phyloP scores from a whole-genome alignment of 2,888 invertebrate genomes.

The Rhaphigaster nebulosa region DNA sequence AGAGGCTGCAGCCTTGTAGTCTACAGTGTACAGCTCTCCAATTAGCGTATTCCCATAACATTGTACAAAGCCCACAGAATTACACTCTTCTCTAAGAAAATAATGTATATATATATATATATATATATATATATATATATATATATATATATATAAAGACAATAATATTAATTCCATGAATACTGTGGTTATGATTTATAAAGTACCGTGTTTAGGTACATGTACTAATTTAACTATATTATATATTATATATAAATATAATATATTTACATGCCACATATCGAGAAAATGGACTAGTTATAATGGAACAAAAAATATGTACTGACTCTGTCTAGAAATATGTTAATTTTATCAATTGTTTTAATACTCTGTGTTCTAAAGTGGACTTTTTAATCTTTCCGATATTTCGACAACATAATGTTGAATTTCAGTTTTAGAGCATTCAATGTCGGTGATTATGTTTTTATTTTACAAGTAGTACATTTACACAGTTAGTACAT shows the following conservation, averaged over 20 bases:
- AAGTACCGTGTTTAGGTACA: slow-evolving; percentile 61
- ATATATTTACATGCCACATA: slow-evolving; percentile 56
- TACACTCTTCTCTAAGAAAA: slow-evolving; percentile 62
- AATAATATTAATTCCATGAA: slow-evolving; percentile 63
- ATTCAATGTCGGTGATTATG: slow-evolving; percentile 57
- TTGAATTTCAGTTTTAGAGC: slow-evolving; percentile 61
- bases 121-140: slow-evolving; percentile 62
- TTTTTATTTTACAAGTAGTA: slow-evolving; percentile 60
- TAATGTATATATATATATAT: no score
- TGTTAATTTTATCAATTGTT: slow-evolving; percentile 58
- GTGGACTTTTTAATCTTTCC: slow-evolving; percentile 59
- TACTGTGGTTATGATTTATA: slow-evolving; percentile 61
- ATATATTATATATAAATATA: slow-evolving; percentile 54
- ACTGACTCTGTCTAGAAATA: slow-evolving; percentile 55
- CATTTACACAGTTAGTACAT: slow-evolving; percentile 62
- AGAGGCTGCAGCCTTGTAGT: slow-evolving; percentile 56
- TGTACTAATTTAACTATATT: slow-evolving; percentile 63
- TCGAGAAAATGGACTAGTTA: slow-evolving; percentile 55
- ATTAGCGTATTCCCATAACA: slow-evolving; percentile 54
- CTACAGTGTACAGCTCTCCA: slow-evolving; percentile 56
- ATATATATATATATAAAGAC: slow-evolving; percentile 64
- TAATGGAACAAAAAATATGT: slow-evolving; percentile 49
- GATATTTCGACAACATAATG: slow-evolving; percentile 59
- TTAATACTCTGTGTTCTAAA: slow-evolving; percentile 61
- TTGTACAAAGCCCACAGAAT: slow-evolving; percentile 61